Evolutionary conservation across 2,113 vertebrate genomes (phyloP), one percentile per base, ranked within the genome.

Genomic region (Xyrauchen texanus): DNA sequence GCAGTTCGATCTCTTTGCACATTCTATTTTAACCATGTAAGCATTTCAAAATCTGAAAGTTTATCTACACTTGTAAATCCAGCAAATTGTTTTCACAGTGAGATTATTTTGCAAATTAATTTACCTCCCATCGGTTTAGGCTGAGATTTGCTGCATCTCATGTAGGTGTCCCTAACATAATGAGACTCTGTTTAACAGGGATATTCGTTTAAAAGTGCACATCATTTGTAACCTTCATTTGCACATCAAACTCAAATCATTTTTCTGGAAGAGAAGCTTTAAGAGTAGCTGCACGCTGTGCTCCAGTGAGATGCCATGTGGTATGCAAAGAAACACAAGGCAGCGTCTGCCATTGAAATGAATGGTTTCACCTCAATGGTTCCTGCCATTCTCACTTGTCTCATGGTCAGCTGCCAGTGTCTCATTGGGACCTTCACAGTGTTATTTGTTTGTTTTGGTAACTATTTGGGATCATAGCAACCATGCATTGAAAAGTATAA

Each of bases 1-100:
- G 72, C 46, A 63, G 72, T 75, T 75, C 63, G 72, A 63, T 75
- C 58, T 75, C 72, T 63, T 75, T 13, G 72, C 60, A 63, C 46
- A 49, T 75, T 75, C 72, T 75, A 75, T 75, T 75, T 75, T 75
- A 75, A 75, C 63, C 72, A 75, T 63, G 60, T 52, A 75, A 63
- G 72, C 72, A 62, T 62, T 58, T 75, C 60, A 52, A 45, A 63
- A 51, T n/a, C n/a, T n/a, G n/a, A n/a, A 16, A 55, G 15, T 45
- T 62, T 73, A 49, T 75, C 12, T 8, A 51, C 46, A 51, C 46
- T 42, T 63, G 58, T 75, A 75, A 75, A 75, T 75, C 72, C 72
- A 63, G 72, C 46, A 63, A 75, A 75, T 75, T 63, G 63, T 58
- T 75, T 75, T 75, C 72, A 75, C 72, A 75, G 58, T 60, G 67